Evolutionary conservation across 30 jellyfish, hydroid and myxozoan species (phyloP).

Genomic region (Mastigias papua): DNA sequence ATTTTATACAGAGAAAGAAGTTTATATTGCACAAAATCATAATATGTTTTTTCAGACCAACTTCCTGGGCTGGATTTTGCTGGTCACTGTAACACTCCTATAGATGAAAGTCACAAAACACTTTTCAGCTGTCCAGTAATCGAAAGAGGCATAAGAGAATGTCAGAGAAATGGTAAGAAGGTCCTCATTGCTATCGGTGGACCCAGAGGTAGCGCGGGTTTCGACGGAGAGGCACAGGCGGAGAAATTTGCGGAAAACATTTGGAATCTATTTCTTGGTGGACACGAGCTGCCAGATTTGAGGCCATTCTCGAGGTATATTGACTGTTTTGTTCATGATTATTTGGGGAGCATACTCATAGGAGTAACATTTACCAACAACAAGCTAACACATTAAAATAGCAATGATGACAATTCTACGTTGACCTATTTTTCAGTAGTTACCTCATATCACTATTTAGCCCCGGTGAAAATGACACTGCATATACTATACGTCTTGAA

Average conservation of each 20-base stretch:
- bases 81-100: slow-evolving; percentile 75
- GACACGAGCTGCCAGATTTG: slow-evolving; percentile 73
- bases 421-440: no score
- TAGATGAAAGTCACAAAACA: slow-evolving; percentile 68
- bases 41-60: slow-evolving; percentile 60
- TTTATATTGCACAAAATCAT: background rate
- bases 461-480: no score
- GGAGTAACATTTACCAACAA: background rate
- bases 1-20: background rate
- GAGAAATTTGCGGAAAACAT: slow-evolving; percentile 86
- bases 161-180: slow-evolving; percentile 81
- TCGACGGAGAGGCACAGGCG: slow-evolving; percentile 79
- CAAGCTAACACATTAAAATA: no score
- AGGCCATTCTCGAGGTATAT: slow-evolving; percentile 87
- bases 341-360: background rate
- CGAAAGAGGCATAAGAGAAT: slow-evolving; percentile 76
- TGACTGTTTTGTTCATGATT: background rate
- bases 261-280: slow-evolving; percentile 90
- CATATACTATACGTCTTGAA: no score
- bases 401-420: no score
- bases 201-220: slow-evolving; percentile 58
- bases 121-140: slow-evolving; percentile 83
- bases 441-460: no score
- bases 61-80: slow-evolving; percentile 87
- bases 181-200: slow-evolving; percentile 93